Evolutionary conservation across 1,140 invertebrate species (phyloP).

Genomic region (Telenomus remus): DNA sequence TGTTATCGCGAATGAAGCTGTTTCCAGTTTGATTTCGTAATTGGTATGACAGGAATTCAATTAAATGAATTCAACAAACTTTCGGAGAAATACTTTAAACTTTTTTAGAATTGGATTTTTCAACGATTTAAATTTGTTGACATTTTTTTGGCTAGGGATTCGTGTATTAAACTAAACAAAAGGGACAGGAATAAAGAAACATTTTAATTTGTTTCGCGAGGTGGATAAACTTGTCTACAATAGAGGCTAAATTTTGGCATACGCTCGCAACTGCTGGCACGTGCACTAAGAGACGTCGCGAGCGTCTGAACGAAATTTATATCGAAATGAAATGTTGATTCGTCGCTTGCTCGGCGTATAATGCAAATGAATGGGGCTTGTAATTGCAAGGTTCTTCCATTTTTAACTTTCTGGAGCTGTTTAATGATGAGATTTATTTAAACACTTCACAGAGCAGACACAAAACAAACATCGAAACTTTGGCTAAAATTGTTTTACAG

Average conservation of each 20-base stretch:
- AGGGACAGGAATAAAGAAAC: not conserved
- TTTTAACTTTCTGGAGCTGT: conserved; percentile 9
- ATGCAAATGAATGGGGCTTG: conserved; percentile 16
- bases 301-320: conserved; percentile 17
- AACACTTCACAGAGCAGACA: too few relatives aligned
- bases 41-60: too few relatives aligned
- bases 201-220: conserved; percentile 17
- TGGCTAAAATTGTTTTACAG: not conserved
- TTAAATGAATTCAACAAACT: too few relatives aligned
- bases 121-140: too few relatives aligned
- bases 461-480: too few relatives aligned
- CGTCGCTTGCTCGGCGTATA: conserved; percentile 9
- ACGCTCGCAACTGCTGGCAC: conserved; percentile 25
- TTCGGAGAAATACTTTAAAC: too few relatives aligned
- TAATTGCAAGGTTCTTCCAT: conserved; percentile 15
- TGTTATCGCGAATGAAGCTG: not conserved
- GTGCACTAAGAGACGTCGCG: conserved; percentile 12
- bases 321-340: conserved; percentile 38
- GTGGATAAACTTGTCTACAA: conserved; percentile 21
- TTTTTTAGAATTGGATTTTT: too few relatives aligned
- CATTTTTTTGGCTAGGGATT: too few relatives aligned
- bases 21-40: not conserved
- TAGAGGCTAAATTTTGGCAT: conserved; percentile 29
- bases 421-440: not conserved
- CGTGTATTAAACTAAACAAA: not conserved